Base-by-base conservation (phyloP, 2,113 vertebrate species). In the Gopherus evgoodei region DNA sequence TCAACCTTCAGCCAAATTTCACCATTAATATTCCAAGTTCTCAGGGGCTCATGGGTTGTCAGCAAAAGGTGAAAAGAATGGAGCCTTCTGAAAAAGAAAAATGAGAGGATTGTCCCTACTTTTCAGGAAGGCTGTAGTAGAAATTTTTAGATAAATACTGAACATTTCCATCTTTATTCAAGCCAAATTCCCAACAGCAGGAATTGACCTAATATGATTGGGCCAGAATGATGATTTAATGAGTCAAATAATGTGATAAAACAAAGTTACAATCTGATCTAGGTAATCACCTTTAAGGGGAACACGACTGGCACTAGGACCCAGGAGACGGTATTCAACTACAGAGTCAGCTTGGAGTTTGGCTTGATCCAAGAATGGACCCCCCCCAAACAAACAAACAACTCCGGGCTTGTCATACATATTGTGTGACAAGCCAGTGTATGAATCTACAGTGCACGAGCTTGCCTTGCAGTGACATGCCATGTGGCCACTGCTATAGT, bases 21-120 rank as follows among this genome's bases (percentile, higher is more conserved):
- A 12, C 54, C 93, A 59, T 72, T 79, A 96, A 94, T 8, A 14
- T 78, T 56, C 8, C 14, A n/a, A 82, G 52, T 54, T 93, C 89
- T 91, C 82, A 25, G 52, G 82, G 12, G 10, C 82, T 80, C 69
- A 83, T 76, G 59, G 17, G 25, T 38, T 80, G 89, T 94, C 86
- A 90, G 21, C 38, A 76, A 49, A 90, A 87, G 16, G 19, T 62
- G 11, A 90, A 92, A 91, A 93, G 2, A 93, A 83, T 35, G 3
- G 52, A 82, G 13, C 38, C 42, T 96, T 94, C 82, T 35, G 35
- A 76, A 82, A 94, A 80, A 62, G 31, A 8, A 90, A 89, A 85
- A 69, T n/a, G 1, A 35, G 11, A 25, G 76, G 59, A 1, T 38
- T 1, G 0, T 69, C 19, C 21, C 4, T 8, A 8, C 24, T 90